A percentile compares a stretch with the other conserved stretches of the same genome.
These are phyloP conservation scores for Rhodophaea formosa DNA, from an alignment of 2,888 invertebrate species.

Conservation along the genomic window DNA sequence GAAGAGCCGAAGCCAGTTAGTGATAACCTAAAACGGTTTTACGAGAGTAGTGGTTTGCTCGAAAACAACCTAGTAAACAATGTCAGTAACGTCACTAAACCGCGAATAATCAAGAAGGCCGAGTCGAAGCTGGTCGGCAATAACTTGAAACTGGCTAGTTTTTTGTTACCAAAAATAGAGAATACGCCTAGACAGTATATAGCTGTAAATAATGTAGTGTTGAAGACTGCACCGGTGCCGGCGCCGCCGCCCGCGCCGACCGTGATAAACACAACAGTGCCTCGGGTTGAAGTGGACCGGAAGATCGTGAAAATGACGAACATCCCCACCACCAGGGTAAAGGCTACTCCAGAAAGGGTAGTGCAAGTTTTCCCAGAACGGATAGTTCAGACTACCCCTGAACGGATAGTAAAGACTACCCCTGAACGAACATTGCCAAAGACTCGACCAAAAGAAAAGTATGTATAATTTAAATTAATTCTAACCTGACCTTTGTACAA, in stretches of 20 bases:
- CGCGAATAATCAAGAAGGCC: conserved; percentile 52
- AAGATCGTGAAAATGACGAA: conserved; percentile 67
- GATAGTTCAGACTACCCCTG: conserved; percentile 39
- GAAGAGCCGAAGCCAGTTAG: conserved; percentile 55
- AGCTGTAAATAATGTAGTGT: conserved; percentile 43
- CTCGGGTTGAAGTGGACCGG: conserved; percentile 63
- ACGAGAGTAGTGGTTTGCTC: conserved; percentile 74
- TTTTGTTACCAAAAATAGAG: conserved; percentile 62
- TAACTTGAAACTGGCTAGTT: conserved; percentile 68
- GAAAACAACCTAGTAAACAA: conserved; percentile 54
- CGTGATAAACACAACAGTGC: conserved; percentile 40
- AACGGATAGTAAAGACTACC: conserved; percentile 43
- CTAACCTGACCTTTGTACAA: too few relatives aligned
- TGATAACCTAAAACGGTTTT: conserved; percentile 73
- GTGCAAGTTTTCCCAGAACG: conserved; percentile 31
- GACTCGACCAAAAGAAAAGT: conserved; percentile 71
- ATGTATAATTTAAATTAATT: conserved; percentile 36
- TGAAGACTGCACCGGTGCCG: conserved; percentile 36
- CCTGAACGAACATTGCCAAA: conserved; percentile 62
- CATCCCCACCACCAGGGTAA: conserved; percentile 46
- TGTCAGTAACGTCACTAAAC: conserved; percentile 42
- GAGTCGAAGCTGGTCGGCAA: conserved; percentile 55
- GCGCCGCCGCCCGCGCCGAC: conserved; percentile 25
- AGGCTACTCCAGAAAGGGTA: conserved; percentile 47
- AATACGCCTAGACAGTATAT: conserved; percentile 48